Base-by-base conservation (phyloP, 2,888 invertebrate species). In the Iphiclides podalirius region DNA sequence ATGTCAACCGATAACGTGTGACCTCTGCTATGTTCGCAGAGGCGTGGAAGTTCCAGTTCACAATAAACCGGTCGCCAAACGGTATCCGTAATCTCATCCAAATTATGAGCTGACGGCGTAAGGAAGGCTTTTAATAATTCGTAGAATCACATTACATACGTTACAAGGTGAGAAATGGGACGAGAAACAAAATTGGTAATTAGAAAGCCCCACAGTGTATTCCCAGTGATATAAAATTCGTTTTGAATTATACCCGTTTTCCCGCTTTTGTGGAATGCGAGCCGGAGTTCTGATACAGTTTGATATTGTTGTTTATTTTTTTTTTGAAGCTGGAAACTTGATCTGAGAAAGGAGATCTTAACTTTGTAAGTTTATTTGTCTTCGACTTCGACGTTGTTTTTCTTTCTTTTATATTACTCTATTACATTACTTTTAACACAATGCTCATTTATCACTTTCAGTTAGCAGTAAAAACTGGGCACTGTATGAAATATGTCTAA, bases 151-250 rank as follows among this genome's bases (percentile, higher is more conserved):
- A 70, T 75, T 75, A 78, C 76, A 67, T 47, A 47, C 49, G 54
- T 59, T 63, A 64, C 59, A 64, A 69, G 66, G 72, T 70, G 70
- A 70, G 64, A 70, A 69, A 67, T 68, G 71, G 66, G 70, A 71
- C 61, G 67, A 70, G 72, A 71, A 69, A 64, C 58, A 65, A 69
- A 72, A 72, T 73, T 75, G 69, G 75, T 82, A 81, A 80, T 82
- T 82, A 75, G 66, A 59, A 63, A 58, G 46, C 53, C 31, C 54
- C 60, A 61, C 60, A 58, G 62, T 58, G 55, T 63, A 59, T 67
- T 67, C 65, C 60, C 58, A 63, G 64, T 59, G 63, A 55, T 65
- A 65, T 64, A 65, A 71, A 70, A 69, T 65, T 61, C 60, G 66
- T 72, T 72, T 67, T 70, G 63, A 67, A 67, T 65, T 69, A 39